Conservation (phyloP, 2,888 invertebrate genomes). For the Drosophila hamatofila region DNA sequence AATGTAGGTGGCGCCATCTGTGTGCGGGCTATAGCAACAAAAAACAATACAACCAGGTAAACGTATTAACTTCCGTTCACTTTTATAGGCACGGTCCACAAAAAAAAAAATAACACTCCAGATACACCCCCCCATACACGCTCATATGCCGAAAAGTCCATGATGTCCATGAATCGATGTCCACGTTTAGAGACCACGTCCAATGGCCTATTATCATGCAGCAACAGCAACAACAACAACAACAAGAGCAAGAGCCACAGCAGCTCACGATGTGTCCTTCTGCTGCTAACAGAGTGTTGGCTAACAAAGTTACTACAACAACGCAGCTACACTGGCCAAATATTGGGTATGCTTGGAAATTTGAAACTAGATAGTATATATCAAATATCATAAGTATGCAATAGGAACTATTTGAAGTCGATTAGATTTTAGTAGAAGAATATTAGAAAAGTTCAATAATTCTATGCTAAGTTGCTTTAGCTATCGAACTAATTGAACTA, state of each 20-base stretch:
- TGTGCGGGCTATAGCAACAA: conserved; percentile 49
- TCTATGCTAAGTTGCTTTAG: too few species aligned
- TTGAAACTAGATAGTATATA: too few species aligned
- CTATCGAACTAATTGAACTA: too few species aligned
- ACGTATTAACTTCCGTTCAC: conserved; percentile 80
- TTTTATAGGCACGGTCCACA: conserved; percentile 60
- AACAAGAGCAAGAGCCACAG: conserved; percentile 30
- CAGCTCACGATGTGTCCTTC: conserved; percentile 39
- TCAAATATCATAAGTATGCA: too few species aligned
- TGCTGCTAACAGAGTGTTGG: conserved; percentile 42
- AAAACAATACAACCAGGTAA: conserved; percentile 55
- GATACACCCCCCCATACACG: conserved; percentile 13
- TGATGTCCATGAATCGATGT: conserved; percentile 45
- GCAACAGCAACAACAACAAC: conserved; percentile 38
- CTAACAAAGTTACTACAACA: conserved; percentile 57
- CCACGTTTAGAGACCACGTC: conserved; percentile 30
- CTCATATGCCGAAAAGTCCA: conserved; percentile 44
- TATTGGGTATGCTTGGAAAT: neutral
- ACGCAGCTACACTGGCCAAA: conserved; percentile 31
- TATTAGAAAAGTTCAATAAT: too few species aligned
- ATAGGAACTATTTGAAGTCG: too few species aligned
- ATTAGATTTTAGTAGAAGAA: too few species aligned
- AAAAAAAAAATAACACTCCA: conserved; percentile 33
- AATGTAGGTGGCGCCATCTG: conserved; percentile 68
- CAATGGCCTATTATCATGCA: conserved; percentile 60